phyloP scores from a whole-genome alignment of 2,888 invertebrate species.

The Artemia sp. region DNA sequence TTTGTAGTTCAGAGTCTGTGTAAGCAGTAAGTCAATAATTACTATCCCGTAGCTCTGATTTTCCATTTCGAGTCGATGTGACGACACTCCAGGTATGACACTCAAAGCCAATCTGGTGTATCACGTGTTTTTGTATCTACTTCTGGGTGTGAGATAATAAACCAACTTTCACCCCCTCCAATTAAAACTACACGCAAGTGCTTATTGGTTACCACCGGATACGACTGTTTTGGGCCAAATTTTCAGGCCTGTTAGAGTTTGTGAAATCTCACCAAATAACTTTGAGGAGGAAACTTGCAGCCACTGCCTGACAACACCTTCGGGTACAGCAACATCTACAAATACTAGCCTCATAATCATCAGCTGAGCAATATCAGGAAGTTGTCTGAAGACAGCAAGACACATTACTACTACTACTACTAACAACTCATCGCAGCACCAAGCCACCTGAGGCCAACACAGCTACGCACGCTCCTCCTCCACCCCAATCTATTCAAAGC shows the following conservation, averaged over 20 bases:
- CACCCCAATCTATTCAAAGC: no score
- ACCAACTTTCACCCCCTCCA: slow-evolving; percentile 57
- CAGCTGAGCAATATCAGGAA: slow-evolving; percentile 74
- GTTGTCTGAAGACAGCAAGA: slow-evolving; percentile 36
- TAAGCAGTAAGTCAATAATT: slow-evolving; percentile 95
- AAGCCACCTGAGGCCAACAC: no score
- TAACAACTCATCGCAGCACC: no score
- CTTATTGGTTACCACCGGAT: background rate
- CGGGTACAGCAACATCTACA: slow-evolving; percentile 85
- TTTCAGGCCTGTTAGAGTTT: background rate
- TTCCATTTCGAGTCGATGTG: slow-evolving; percentile 31
- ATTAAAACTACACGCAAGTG: background rate
- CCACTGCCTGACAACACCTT: slow-evolving; percentile 86
- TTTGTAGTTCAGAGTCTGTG: slow-evolving; percentile 76
- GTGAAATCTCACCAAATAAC: slow-evolving; percentile 32
- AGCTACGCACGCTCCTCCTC: no score
- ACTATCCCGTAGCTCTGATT: slow-evolving; percentile 64
- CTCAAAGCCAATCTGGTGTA: slow-evolving; percentile 77
- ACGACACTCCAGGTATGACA: slow-evolving; percentile 46
- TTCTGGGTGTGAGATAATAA: slow-evolving; percentile 61
- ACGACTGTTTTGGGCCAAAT: background rate
- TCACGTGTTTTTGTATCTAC: slow-evolving; percentile 74
- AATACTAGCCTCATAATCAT: slow-evolving; percentile 80
- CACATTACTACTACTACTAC: no score
- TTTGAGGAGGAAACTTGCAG: slow-evolving; percentile 64